Conservation (phyloP, 2,888 invertebrate species). For the Gandaritis pyraliata region DNA sequence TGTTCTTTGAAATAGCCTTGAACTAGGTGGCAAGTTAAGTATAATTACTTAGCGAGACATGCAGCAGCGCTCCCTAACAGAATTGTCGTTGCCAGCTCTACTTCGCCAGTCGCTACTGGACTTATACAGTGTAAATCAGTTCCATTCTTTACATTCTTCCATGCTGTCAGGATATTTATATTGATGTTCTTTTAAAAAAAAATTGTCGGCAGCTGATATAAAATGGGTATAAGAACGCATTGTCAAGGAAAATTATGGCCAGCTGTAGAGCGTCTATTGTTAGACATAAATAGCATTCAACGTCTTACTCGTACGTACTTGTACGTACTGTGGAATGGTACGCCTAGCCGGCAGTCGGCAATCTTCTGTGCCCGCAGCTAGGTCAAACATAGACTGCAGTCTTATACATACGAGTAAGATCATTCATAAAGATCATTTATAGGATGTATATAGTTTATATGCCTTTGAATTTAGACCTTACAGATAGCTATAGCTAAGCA, state of each 20-base stretch:
- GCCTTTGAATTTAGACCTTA: background rate
- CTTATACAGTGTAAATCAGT: too few species aligned
- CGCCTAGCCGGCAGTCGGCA: slow-evolving; percentile 6
- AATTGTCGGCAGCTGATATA: slow-evolving; percentile 1
- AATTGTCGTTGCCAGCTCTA: too few species aligned
- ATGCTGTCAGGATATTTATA: too few species aligned
- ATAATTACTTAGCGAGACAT: too few species aligned
- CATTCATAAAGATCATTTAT: background rate
- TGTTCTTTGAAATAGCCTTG: too few species aligned
- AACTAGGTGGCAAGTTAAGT: too few species aligned
- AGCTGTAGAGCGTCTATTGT: slow-evolving; percentile 23
- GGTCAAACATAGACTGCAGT: slow-evolving; percentile 1
- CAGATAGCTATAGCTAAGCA: too few species aligned
- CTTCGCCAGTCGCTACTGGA: too few species aligned
- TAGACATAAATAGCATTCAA: slow-evolving; percentile 26
- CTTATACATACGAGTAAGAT: background rate
- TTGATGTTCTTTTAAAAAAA: background rate
- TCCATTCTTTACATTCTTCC: too few species aligned
- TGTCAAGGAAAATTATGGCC: slow-evolving; percentile 21
- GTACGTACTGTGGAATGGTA: slow-evolving; percentile 9
- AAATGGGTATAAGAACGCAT: slow-evolving; percentile 6
- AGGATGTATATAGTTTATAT: background rate
- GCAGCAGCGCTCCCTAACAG: too few species aligned
- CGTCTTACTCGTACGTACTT: slow-evolving; percentile 1
- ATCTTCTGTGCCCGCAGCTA: slow-evolving; percentile 3